A percentile compares a stretch with the other conserved stretches of the same genome.
Evolutionary conservation across 2,797 vertebrate species (phyloP).

Genomic region (Macropus fuliginosus): DNA sequence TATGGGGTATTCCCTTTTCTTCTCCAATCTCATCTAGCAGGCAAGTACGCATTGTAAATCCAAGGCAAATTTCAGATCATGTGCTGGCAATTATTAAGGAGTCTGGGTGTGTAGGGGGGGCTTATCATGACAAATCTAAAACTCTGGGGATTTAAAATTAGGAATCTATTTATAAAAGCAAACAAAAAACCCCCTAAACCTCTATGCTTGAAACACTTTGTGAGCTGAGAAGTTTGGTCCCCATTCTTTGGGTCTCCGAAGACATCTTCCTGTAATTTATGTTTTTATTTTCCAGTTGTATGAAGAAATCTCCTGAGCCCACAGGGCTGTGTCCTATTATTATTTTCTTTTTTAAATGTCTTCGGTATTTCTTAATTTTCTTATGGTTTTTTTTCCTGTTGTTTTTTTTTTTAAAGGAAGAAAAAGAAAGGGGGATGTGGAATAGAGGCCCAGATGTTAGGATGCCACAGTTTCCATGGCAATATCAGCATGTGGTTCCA

Average conservation of each 20-base stretch:
- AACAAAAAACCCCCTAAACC: constrained; percentile 30
- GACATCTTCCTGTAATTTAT: constrained; percentile 39
- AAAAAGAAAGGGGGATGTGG: constrained; percentile 15
- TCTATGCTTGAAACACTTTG: background rate
- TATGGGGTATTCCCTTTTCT: background rate
- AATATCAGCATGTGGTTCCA: constrained; percentile 59
- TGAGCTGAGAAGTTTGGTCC: constrained; percentile 48
- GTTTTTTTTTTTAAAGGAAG: constrained; percentile 33
- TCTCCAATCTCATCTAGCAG: constrained; percentile 4
- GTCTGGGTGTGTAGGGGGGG: constrained; percentile 47
- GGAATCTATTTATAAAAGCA: constrained; percentile 27
- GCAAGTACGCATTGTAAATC: constrained; percentile 13
- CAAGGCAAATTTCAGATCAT: constrained; percentile 64
- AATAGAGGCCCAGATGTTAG: constrained; percentile 30
- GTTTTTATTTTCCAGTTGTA: constrained; percentile 63
- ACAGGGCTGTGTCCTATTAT: background rate
- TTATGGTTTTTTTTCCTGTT: constrained; percentile 1
- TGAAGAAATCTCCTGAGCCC: constrained; percentile 48
- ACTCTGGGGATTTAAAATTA: constrained; percentile 62
- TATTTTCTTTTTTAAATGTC: constrained; percentile 39
- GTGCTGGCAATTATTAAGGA: constrained; percentile 46
- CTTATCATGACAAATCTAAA: constrained; percentile 38
- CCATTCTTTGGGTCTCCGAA: constrained; percentile 49
- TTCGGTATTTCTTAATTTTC: constrained; percentile 10
- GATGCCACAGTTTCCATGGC: constrained; percentile 70